Evolutionary conservation across 2,888 invertebrate species (phyloP).

Genomic region (Xanthorhoe spadicearia): DNA sequence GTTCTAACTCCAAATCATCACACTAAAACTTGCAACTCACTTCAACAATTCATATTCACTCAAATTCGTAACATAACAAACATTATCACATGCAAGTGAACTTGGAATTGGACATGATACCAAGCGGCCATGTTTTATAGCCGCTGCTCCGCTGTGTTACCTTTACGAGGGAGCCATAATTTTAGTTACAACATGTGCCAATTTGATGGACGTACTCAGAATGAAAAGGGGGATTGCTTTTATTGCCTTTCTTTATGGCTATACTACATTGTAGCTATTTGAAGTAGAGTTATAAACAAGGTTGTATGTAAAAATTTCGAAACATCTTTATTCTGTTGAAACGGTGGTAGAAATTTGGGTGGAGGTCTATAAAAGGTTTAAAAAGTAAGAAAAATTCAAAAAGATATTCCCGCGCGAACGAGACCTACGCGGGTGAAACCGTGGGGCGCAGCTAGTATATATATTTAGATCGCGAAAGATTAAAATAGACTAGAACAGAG

Average conservation of each 20-base stretch:
- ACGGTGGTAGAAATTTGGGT: too few species aligned
- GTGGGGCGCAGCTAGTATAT: too few species aligned
- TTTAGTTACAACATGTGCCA: constrained; percentile 26
- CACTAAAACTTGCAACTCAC: too few species aligned
- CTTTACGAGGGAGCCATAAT: constrained; percentile 25
- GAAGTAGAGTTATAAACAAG: not conserved
- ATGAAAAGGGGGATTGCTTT: constrained; percentile 22
- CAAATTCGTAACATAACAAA: not conserved
- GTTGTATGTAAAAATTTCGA: not conserved
- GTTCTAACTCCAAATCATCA: too few species aligned
- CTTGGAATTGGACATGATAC: constrained; percentile 14
- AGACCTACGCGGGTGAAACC: too few species aligned
- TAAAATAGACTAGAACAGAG: too few species aligned
- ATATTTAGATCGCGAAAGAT: too few species aligned
- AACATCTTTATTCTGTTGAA: not conserved
- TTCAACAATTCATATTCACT: not conserved
- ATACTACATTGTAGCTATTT: constrained; percentile 3
- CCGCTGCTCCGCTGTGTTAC: constrained; percentile 11
- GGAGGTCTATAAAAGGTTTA: too few species aligned
- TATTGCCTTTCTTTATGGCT: constrained; percentile 21
- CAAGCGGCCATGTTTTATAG: constrained; percentile 24
- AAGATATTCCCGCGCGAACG: too few species aligned
- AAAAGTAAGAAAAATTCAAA: too few species aligned
- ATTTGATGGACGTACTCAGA: constrained; percentile 28
- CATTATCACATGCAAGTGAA: not conserved